Conservation (phyloP, 2,113 vertebrate genomes). For the Psammodynastes pulverulentus region DNA sequence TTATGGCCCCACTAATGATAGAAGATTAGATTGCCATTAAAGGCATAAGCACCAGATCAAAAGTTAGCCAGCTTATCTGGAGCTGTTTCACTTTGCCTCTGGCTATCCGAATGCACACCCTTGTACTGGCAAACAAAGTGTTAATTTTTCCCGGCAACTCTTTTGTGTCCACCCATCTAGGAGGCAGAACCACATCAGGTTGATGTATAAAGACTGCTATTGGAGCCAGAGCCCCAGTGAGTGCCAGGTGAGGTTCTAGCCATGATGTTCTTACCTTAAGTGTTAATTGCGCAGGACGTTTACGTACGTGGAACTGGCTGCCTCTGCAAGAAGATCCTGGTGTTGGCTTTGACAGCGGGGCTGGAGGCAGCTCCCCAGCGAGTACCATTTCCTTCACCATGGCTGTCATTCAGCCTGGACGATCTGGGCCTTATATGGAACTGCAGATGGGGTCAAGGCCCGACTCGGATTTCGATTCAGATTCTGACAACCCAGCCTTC, state of each 20-base stretch:
- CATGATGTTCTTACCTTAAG: background rate
- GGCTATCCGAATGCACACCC: no score
- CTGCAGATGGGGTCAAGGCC: conserved; percentile 56
- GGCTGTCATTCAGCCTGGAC: conserved; percentile 46
- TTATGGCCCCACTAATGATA: background rate
- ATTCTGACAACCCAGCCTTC: conserved; percentile 57
- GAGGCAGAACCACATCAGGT: background rate
- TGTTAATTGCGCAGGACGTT: background rate
- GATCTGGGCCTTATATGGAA: conserved; percentile 34
- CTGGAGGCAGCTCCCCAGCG: background rate
- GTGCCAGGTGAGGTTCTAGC: background rate
- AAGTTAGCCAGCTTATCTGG: background rate
- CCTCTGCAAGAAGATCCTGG: background rate
- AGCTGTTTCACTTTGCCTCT: background rate
- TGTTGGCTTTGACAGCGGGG: background rate
- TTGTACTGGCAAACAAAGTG: background rate
- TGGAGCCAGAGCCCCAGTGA: background rate
- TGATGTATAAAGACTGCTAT: background rate
- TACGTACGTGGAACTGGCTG: background rate
- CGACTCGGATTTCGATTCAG: conserved; percentile 80
- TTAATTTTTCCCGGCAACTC: background rate
- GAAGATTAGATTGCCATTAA: background rate
- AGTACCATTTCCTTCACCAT: background rate
- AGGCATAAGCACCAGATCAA: background rate
- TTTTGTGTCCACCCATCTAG: background rate